Percentiles rank a stretch among this genome's conserved stretches.
These are phyloP conservation scores for Chalcosyrphus nemorum DNA, from an alignment of 2,888 invertebrate genomes.

Conservation along the genomic window DNA sequence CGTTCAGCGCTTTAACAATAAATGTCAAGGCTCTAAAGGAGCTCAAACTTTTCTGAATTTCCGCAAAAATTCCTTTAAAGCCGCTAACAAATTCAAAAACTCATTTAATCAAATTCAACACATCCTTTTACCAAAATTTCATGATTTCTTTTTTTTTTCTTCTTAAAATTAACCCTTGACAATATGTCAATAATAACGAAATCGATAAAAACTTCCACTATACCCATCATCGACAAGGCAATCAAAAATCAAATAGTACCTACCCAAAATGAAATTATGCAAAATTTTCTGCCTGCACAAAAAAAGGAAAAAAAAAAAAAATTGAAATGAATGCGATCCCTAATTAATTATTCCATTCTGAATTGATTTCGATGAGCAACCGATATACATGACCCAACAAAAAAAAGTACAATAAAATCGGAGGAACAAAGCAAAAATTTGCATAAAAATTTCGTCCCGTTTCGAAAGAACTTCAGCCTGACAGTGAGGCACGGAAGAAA, in stretches of 20 bases:
- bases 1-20: no score
- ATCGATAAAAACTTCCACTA: slow-evolving; percentile 26
- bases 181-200: slow-evolving; percentile 29
- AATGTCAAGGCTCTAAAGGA: no score
- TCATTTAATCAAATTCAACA: background rate
- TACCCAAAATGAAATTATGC: slow-evolving; percentile 56
- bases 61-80: background rate
- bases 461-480: slow-evolving; percentile 12
- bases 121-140: background rate
- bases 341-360: slow-evolving; percentile 60
- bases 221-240: background rate
- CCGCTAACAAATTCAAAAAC: background rate
- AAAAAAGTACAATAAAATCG: slow-evolving; percentile 25
- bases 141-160: no score
- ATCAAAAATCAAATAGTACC: slow-evolving; percentile 54
- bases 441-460: slow-evolving; percentile 27
- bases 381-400: background rate
- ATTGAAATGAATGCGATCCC: slow-evolving; percentile 47
- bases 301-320: no score
- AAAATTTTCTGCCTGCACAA: slow-evolving; percentile 20
- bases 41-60: background rate
- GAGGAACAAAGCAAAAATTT: slow-evolving; percentile 54
- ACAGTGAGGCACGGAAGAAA: background rate
- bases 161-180: background rate
- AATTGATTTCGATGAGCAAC: slow-evolving; percentile 9